phyloP scores from a whole-genome alignment of 2,113 vertebrate species.

The Odontesthes bonariensis region DNA sequence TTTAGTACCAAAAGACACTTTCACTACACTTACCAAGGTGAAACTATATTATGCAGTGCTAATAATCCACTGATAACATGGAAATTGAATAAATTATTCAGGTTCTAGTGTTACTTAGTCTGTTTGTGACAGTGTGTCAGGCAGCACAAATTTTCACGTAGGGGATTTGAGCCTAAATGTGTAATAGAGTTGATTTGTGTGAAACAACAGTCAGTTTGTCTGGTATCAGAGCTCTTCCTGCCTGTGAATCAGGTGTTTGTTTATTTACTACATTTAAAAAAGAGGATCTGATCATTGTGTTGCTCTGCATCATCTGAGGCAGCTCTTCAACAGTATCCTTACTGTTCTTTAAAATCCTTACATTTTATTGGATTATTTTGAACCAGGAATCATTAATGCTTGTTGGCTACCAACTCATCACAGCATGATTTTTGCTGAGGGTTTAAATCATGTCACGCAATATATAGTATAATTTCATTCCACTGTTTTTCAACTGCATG shows the following conservation, averaged over 20 bases:
- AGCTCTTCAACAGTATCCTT: too few relatives aligned
- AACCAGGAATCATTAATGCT: too few relatives aligned
- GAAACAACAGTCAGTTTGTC: neutral
- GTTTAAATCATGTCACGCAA: too few relatives aligned
- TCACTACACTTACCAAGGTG: conserved; percentile 39
- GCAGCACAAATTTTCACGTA: neutral
- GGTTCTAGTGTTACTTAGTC: conserved; percentile 5
- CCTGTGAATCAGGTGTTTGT: conserved; percentile 7
- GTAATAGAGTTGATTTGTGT: conserved; percentile 26
- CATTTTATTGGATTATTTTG: too few relatives aligned
- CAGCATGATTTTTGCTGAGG: too few relatives aligned
- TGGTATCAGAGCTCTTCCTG: too few relatives aligned
- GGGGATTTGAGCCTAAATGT: conserved; percentile 42
- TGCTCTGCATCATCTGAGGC: too few relatives aligned
- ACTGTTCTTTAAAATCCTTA: too few relatives aligned
- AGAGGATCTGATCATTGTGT: too few relatives aligned
- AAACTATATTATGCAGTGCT: conserved; percentile 63
- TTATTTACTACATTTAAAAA: conserved; percentile 16
- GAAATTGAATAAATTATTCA: conserved; percentile 26
- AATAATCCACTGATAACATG: conserved; percentile 56
- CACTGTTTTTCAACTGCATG: neutral
- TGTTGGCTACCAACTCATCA: too few relatives aligned
- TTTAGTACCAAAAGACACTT: conserved; percentile 4
- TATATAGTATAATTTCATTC: too few relatives aligned
- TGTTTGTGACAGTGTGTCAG: conserved; percentile 5